These are phyloP conservation scores for Lophotis ruficrista DNA, from an alignment of 2,113 vertebrate genomes.

Conservation along the genomic window DNA sequence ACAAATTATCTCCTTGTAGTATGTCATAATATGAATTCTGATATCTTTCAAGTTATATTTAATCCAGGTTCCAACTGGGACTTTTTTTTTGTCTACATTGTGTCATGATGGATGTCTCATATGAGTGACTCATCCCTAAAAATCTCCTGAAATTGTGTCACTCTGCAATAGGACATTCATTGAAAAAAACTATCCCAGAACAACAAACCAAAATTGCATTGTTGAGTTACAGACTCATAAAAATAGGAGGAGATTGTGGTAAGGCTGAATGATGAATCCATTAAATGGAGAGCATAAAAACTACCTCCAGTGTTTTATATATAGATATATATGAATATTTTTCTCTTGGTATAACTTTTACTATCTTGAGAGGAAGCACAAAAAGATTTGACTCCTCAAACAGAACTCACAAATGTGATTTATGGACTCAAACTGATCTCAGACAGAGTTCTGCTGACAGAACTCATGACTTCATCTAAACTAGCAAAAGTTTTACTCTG, in stretches of 20 bases:
- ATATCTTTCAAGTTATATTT: not conserved
- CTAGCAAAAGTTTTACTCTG: not conserved
- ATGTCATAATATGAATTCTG: not conserved
- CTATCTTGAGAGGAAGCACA: not conserved
- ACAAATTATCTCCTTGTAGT: not conserved
- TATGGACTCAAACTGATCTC: not conserved
- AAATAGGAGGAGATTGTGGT: not conserved
- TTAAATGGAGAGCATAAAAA: not conserved
- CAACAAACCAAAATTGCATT: not conserved
- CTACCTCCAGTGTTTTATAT: not conserved
- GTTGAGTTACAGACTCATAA: not conserved
- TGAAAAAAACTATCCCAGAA: not conserved
- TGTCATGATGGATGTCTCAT: accelerated
- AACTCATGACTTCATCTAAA: not conserved
- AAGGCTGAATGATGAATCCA: not conserved
- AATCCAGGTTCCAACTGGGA: not conserved
- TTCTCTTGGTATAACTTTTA: not conserved
- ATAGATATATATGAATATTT: not conserved
- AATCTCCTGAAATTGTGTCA: not conserved
- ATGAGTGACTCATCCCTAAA: not conserved
- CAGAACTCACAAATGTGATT: not conserved
- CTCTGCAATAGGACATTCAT: not conserved
- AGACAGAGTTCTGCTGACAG: not conserved
- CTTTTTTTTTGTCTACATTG: not conserved
- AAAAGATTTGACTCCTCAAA: not conserved